Base-by-base conservation (phyloP, 2,888 invertebrate genomes). In the Rhaphigaster nebulosa region DNA sequence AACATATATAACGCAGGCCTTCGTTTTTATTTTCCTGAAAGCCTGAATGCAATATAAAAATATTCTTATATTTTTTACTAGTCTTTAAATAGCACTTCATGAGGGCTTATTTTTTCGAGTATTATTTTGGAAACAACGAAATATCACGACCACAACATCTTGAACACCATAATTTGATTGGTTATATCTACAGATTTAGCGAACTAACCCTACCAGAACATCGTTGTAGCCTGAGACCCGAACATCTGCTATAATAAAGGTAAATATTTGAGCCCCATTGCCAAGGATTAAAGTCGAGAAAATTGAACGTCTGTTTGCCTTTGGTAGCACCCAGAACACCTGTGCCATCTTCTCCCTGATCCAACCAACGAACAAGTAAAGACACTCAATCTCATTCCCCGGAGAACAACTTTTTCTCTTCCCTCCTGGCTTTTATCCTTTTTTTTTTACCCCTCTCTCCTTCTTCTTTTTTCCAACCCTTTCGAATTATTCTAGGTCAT, bases 301-400 rank as follows among this genome's bases (percentile, higher is more conserved):
- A 84, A 84, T 84, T 84, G 84, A 84, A 84, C n/a, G 26, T n/a
- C n/a, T 84, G 84, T 84, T 84, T 84, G 45, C 45, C 12, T 41
- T 45, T 1, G 84, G 84, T 84, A 84, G 84, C 5, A 65, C 3
- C 29, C 3, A 8, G 34, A 76, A 76, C 70, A 84, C 84, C 84
- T 84, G 84, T 84, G 84, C 45, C 84, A 23, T 2, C 80, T 84
- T 0, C 84, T 45, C 45, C 13, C 34, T 84, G n/a, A 41, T 50
- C 84, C 45, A 15, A 84, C 45, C 84, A 38, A 76, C 20, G 70
- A 76, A 76, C 70, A 76, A 76, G 70, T 76, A 76, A 76, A 76
- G 84, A 50, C 84, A 84, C 84, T 84, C 84, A 84, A 84, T 84
- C 45, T 50, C 45, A 45, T n/a, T 84, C 45, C 45, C 84, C 5